Base-by-base conservation (phyloP, 2,888 invertebrate species). In the Chaetogeoica ovagalla region DNA sequence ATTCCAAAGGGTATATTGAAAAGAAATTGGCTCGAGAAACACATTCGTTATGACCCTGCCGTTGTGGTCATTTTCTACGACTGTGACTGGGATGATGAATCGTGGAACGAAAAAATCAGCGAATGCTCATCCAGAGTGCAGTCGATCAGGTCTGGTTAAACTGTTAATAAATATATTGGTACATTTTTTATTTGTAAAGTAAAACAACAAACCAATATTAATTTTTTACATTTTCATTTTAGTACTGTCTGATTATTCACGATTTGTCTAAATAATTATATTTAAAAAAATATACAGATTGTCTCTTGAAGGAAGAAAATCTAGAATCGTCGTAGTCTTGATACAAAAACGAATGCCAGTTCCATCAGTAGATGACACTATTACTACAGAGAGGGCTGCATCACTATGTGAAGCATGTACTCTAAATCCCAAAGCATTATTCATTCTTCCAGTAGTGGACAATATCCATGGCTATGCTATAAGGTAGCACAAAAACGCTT, bases 51-150 rank as follows among this genome's bases (percentile, higher is more conserved):
- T 81, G 90, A 98, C 83, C 98, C 99, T 13, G 93, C 98, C 1
- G 93, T 98, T 0, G 92, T 96, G 43, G 96, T 97, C 4, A 90
- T 97, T 82, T 99, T 98, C 87, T 95, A 95, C 86, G 98, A 99
- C 85, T 90, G 98, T 85, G 98, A 98, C 87, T 99, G 98, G 98
- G 95, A 95, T 86, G 97, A 98, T 87, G 89, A 90, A 0, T 90
- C 92, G 83, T 98, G 98, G 97, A 93, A 93, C 84, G 98, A 98
- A 84, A 97, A 95, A 86, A 95, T 95, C 85, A 92, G 94, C 84
- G 97, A 97, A 86, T 97, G 97, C 87, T 94, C 96, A 13, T 94
- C 94, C 0, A 90, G 93, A 84, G 93, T 98, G 55, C 95, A 96
- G 86, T 91, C 92, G 0, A 89, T 94, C 82, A 90, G 90, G 88